phyloP scores from a whole-genome alignment of 2,888 invertebrate genomes.

The Bombylius discolor region DNA sequence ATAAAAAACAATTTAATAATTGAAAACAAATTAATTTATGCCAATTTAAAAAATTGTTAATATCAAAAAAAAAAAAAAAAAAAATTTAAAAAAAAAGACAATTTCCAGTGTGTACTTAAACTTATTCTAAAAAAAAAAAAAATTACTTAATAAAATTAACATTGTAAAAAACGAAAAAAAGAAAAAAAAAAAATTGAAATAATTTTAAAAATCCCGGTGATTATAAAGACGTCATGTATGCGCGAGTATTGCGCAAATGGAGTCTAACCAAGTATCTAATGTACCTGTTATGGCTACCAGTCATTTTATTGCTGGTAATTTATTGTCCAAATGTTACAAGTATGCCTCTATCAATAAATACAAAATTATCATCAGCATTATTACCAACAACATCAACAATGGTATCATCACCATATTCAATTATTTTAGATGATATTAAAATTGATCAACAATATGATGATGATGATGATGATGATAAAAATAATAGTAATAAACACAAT shows the following conservation, averaged over 20 bases:
- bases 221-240: constrained; percentile 37
- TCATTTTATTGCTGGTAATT: constrained; percentile 32
- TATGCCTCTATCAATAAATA: constrained; percentile 21
- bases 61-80: too few species aligned
- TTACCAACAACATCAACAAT: constrained; percentile 9
- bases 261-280: constrained; percentile 38
- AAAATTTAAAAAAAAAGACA: too few species aligned
- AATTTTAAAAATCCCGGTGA: constrained; percentile 1
- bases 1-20: too few species aligned
- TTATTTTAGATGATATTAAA: constrained; percentile 4
- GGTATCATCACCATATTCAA: neutral
- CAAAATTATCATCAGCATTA: constrained; percentile 13
- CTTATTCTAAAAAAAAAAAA: too few species aligned
- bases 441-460: constrained; percentile 8
- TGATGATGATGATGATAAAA: neutral
- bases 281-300: constrained; percentile 33
- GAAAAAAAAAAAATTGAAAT: neutral
- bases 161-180: too few species aligned
- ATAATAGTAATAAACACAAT: neutral
- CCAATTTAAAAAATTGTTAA: too few species aligned
- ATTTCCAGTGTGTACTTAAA: too few species aligned
- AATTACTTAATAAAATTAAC: too few species aligned
- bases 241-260: constrained; percentile 40
- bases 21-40: too few species aligned
- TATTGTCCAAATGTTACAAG: constrained; percentile 27